phyloP scores from a whole-genome alignment of 2,888 invertebrate genomes.

The Tinea trinotella region DNA sequence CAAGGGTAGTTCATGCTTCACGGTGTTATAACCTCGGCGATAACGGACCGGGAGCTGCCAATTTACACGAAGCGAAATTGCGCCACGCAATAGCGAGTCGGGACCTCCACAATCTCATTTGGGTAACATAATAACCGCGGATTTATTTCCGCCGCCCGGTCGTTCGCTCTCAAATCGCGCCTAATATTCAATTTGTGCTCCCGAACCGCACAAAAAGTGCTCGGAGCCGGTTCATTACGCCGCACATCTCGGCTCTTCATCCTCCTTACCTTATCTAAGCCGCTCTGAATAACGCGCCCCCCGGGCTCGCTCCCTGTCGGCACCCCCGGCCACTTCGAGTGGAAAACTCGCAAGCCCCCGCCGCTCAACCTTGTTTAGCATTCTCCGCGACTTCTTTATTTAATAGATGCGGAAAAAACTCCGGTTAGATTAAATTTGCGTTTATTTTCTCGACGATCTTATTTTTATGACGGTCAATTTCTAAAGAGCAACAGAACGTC shows the following conservation, averaged over 20 bases:
- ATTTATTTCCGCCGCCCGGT: conserved; percentile 67
- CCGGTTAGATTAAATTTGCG: conserved; percentile 66
- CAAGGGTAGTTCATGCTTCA: conserved; percentile 8
- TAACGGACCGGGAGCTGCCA: conserved; percentile 33
- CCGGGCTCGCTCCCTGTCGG: conserved; percentile 31
- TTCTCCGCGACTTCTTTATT: conserved; percentile 70
- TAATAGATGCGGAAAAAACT: conserved; percentile 67
- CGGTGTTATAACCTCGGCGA: background rate
- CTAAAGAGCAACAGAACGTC: background rate
- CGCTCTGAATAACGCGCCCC: conserved; percentile 57
- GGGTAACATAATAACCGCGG: conserved; percentile 68
- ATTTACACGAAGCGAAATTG: conserved; percentile 60
- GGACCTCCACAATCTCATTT: conserved; percentile 61
- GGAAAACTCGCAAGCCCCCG: conserved; percentile 69
- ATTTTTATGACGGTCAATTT: conserved; percentile 8
- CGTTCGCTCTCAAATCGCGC: conserved; percentile 67
- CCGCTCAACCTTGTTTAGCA: conserved; percentile 71
- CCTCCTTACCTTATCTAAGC: conserved; percentile 71
- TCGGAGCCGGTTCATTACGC: conserved; percentile 68
- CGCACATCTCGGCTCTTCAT: conserved; percentile 70
- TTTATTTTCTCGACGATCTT: conserved; percentile 49
- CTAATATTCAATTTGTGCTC: conserved; percentile 70
- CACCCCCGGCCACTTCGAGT: conserved; percentile 60
- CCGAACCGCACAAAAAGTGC: conserved; percentile 69
- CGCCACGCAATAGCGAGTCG: conserved; percentile 51